Evolutionary conservation across 2,888 invertebrate genomes (phyloP).

Genomic region (Phortica magna): DNA sequence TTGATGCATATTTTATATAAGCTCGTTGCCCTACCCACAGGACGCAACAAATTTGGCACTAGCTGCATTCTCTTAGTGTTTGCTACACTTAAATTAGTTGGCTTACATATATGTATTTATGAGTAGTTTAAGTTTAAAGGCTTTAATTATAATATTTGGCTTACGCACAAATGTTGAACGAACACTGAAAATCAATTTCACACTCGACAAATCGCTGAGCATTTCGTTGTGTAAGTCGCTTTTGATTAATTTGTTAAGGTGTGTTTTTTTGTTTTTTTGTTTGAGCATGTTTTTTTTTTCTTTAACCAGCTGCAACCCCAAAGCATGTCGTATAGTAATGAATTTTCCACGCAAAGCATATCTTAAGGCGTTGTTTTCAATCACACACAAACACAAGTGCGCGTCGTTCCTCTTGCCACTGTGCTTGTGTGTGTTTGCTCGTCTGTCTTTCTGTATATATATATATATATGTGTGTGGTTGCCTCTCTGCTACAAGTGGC

Average conservation of each 20-base stretch:
- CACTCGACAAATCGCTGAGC: too few species aligned
- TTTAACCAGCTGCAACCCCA: neutral
- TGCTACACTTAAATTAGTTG: neutral
- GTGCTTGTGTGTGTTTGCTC: neutral
- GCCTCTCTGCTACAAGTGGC: conserved; percentile 31
- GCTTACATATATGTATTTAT: too few species aligned
- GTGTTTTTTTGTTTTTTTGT: neutral
- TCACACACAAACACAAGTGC: neutral
- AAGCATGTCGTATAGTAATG: neutral
- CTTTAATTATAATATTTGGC: too few species aligned
- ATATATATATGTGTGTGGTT: neutral
- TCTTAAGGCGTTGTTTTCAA: neutral
- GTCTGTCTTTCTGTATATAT: neutral
- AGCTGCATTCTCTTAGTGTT: conserved; percentile 7
- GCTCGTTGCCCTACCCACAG: neutral
- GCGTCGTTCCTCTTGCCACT: neutral
- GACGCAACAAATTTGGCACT: neutral
- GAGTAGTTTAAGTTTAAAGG: neutral
- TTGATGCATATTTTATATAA: conserved; percentile 9
- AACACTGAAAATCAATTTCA: too few species aligned
- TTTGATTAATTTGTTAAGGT: too few species aligned
- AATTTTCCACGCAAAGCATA: neutral
- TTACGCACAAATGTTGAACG: too few species aligned
- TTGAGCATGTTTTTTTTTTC: neutral
- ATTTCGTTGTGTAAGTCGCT: too few species aligned